These are phyloP conservation scores for Eulemur macaco DNA, from an alignment of 2,113 vertebrate genomes.

Conservation along the genomic window DNA sequence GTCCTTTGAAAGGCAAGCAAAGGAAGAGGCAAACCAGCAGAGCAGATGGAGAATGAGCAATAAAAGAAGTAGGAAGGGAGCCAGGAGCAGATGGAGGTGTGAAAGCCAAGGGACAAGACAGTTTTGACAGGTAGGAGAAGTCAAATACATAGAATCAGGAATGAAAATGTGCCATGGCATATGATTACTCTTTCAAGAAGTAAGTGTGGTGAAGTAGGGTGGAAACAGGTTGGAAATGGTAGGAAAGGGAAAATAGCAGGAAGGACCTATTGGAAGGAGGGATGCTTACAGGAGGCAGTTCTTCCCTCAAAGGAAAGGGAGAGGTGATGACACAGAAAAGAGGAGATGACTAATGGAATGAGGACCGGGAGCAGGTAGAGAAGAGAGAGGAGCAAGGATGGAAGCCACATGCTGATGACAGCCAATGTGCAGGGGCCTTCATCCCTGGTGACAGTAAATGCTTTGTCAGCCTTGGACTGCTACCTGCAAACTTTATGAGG, in stretches of 20 bases:
- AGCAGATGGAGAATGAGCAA: not conserved
- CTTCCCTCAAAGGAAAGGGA: not conserved
- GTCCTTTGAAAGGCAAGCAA: not conserved
- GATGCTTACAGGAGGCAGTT: not conserved
- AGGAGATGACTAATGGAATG: not conserved
- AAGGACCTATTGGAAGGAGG: not conserved
- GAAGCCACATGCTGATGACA: not conserved
- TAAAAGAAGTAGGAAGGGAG: not conserved
- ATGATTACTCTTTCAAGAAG: not conserved
- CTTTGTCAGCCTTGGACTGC: not conserved
- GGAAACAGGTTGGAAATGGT: not conserved
- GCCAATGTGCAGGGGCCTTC: not conserved
- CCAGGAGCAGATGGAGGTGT: not conserved
- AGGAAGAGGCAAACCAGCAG: slow-evolving; percentile 36
- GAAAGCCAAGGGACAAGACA: not conserved
- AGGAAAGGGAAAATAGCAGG: not conserved
- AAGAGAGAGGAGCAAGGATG: not conserved
- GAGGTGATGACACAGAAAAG: not conserved
- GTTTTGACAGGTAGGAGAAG: not conserved
- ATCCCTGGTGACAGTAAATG: not conserved
- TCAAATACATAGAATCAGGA: not conserved
- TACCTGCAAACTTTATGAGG: not conserved
- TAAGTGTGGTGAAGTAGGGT: not conserved
- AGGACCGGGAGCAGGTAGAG: not conserved
- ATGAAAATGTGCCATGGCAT: not conserved